These are phyloP conservation scores for Brachionus plicatilis DNA, from an alignment of 1,140 invertebrate genomes.

Conservation along the genomic window DNA sequence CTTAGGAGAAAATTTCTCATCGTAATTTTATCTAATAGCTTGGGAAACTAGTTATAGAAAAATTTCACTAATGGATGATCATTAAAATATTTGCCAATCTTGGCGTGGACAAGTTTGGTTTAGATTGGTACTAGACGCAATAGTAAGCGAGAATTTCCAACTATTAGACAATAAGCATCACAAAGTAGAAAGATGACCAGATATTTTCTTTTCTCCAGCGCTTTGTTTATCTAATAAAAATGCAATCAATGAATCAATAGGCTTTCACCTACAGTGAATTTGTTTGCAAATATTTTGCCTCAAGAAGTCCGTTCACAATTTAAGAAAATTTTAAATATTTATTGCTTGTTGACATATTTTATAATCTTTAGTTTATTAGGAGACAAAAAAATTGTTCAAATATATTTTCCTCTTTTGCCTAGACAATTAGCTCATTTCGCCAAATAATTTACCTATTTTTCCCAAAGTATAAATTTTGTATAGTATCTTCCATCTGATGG, in stretches of 20 bases:
- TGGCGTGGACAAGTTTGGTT: background rate
- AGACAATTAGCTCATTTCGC: background rate
- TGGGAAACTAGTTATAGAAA: background rate
- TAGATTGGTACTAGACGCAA: background rate
- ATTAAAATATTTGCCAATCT: background rate
- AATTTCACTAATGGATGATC: conserved; percentile 21
- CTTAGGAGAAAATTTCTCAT: background rate
- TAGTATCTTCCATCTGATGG: background rate
- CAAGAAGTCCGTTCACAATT: background rate
- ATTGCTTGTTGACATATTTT: background rate
- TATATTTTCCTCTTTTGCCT: conserved; percentile 9
- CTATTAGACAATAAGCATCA: background rate
- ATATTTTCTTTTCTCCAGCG: background rate
- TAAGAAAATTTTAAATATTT: background rate
- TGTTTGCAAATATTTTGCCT: background rate
- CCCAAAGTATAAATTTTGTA: background rate
- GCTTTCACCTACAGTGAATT: background rate
- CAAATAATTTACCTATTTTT: background rate
- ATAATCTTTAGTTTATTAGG: background rate
- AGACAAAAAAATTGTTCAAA: background rate
- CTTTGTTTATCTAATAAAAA: conserved; percentile 13
- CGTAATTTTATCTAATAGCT: conserved; percentile 6
- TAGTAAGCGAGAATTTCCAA: background rate
- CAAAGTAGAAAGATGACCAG: background rate
- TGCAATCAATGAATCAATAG: conserved; percentile 4